Base-by-base conservation (phyloP, 2,888 invertebrate genomes). In the Zeuzera pyrina region DNA sequence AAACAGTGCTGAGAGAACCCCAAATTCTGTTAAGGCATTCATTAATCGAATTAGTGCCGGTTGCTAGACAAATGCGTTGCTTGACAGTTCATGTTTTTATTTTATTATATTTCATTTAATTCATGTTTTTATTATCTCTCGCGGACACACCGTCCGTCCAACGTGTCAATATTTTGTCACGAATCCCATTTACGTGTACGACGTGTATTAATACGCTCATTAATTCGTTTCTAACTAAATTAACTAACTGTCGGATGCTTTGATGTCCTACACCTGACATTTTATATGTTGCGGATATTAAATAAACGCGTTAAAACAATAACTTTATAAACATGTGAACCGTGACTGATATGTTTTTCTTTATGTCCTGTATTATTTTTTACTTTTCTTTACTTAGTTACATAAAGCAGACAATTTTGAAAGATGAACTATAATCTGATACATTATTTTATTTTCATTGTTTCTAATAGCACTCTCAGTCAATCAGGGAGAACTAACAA, bases 151-250 rank as follows among this genome's bases (percentile, higher is more conserved):
- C 34, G 21, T 44, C 25, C 36, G 36, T 43, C 44, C 45, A 39
- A 62, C 68, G 62, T 74, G 77, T 83, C 81, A 81, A 83, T 83
- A 79, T 78, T 79, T 71, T 83, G 81, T 83, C 83, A 83, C 79
- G 78, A 78, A 65, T 67, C 58, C 57, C 71, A 72, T 76, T 73
- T 60, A 12, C 47, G 51, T 47, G 54, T 25, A 36, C 53, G 81
- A 78, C 81, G 61, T 67, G 47, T 60, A 83, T 69, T 74, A 81
- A 83, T 79, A 72, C 47, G 43, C 47, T 61, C 70, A 76, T 78
- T 79, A 78, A 78, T 78, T 69, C 66, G 60, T 61, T 69, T 69
- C 64, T 72, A 70, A 70, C 70, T 42, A 69, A 77, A 78, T 77
- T 76, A 78, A 74, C 59, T 45, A 51, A 57, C 57, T 57, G 63